phyloP scores from a whole-genome alignment of 2,888 invertebrate genomes.

The Rhogogaster chlorosoma region DNA sequence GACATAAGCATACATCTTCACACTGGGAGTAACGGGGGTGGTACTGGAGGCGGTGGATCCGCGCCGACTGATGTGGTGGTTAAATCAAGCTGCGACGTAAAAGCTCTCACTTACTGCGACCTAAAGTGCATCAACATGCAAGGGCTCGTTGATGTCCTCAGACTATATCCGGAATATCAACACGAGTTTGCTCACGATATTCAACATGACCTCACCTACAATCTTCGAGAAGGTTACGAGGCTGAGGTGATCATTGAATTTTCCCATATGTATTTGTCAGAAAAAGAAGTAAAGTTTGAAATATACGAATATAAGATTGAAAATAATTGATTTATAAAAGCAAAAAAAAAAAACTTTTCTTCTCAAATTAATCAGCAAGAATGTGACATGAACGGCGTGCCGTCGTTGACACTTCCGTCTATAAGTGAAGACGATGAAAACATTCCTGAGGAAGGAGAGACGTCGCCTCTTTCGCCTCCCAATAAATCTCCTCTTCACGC shows the following conservation, averaged over 20 bases:
- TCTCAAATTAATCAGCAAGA: slow-evolving; percentile 79
- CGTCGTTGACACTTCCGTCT: slow-evolving; percentile 92
- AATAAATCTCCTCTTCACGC: slow-evolving; percentile 81
- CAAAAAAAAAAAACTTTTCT: background rate
- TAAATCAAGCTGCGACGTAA: slow-evolving; percentile 96
- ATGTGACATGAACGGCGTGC: slow-evolving; percentile 88
- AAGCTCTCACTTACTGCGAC: slow-evolving; percentile 97
- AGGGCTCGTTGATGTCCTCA: slow-evolving; percentile 92
- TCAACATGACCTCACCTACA: slow-evolving; percentile 96
- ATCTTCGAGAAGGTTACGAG: slow-evolving; percentile 95
- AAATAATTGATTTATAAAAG: background rate
- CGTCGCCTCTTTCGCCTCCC: slow-evolving; percentile 83
- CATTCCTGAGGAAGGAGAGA: slow-evolving; percentile 85
- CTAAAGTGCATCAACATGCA: slow-evolving; percentile 96
- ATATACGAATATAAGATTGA: background rate
- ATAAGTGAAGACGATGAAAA: slow-evolving; percentile 98
- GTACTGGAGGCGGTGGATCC: slow-evolving; percentile 81
- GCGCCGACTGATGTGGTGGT: slow-evolving; percentile 87
- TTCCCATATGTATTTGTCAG: slow-evolving; percentile 21
- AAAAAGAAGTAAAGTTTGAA: background rate
- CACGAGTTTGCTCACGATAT: slow-evolving; percentile 97
- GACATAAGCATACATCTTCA: slow-evolving; percentile 92
- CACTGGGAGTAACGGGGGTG: slow-evolving; percentile 81
- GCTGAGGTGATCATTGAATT: slow-evolving; percentile 82
- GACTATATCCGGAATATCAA: slow-evolving; percentile 96